phyloP scores from a whole-genome alignment of 2,888 invertebrate species.

The Thecophora atra region DNA sequence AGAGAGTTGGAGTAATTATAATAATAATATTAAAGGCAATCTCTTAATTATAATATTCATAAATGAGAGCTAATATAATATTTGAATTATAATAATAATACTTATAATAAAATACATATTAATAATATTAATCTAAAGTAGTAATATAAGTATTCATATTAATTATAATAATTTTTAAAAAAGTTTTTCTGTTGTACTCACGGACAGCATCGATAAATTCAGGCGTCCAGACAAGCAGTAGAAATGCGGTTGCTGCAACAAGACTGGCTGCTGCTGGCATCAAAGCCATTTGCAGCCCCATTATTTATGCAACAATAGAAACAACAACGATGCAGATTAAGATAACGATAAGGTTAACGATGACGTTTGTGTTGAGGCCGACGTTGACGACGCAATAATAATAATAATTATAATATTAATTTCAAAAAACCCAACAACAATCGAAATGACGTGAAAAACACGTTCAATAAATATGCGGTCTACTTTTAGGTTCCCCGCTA shows the following conservation, averaged over 20 bases:
- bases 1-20: too few species aligned
- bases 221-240: constrained; percentile 62
- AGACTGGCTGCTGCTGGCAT: constrained; percentile 61
- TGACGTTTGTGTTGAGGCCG: background rate
- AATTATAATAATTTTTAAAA: background rate
- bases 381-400: background rate
- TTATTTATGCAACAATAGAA: constrained; percentile 55
- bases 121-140: background rate
- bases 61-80: too few species aligned
- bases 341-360: background rate
- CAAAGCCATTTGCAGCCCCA: constrained; percentile 66
- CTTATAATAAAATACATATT: background rate
- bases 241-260: constrained; percentile 58
- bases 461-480: background rate
- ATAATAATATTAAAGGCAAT: too few species aligned
- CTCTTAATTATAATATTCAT: too few species aligned
- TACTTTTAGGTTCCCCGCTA: constrained; percentile 45
- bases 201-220: constrained; percentile 64
- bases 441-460: too few species aligned
- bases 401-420: too few species aligned
- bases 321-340: constrained; percentile 28
- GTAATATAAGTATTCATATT: background rate
- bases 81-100: too few species aligned
- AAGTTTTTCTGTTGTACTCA: constrained; percentile 59
- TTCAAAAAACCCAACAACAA: background rate